Evolutionary conservation across 2,888 invertebrate genomes (phyloP).

Genomic region (Ochlodes sylvanus): DNA sequence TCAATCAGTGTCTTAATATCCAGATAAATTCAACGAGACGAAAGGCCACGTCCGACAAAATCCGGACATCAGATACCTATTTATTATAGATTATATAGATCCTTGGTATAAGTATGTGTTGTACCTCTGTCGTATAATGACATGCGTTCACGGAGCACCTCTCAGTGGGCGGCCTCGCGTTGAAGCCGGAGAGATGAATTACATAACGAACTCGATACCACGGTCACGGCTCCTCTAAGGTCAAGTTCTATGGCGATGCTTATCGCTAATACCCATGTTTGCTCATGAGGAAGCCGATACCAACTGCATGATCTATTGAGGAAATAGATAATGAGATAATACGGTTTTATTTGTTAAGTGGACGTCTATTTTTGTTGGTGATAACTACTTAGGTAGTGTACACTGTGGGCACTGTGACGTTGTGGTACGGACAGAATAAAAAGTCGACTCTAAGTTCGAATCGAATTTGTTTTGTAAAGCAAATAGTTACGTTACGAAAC

Average conservation of each 20-base stretch:
- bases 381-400: neutral
- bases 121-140: neutral
- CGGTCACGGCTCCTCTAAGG: conserved; percentile 78
- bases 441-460: neutral
- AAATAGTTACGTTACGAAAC: too few species aligned
- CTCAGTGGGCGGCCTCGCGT: conserved; percentile 34
- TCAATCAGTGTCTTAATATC: too few species aligned
- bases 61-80: too few species aligned
- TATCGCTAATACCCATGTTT: conserved; percentile 26
- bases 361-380: neutral
- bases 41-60: too few species aligned
- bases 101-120: neutral
- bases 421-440: neutral
- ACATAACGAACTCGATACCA: conserved; percentile 78
- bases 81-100: too few species aligned
- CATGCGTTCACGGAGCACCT: conserved; percentile 4
- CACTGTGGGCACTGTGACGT: too few species aligned
- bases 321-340: conserved; percentile 30
- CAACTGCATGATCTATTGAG: conserved; percentile 37
- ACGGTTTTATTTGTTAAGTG: conserved; percentile 10
- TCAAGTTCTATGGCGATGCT: conserved; percentile 50
- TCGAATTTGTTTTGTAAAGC: too few species aligned
- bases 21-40: too few species aligned
- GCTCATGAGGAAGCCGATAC: conserved; percentile 30
- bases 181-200: conserved; percentile 62